Percentiles rank a stretch among this genome's conserved stretches.
Conservation (phyloP, 2,888 invertebrate species). For the Rhagonycha fulva region DNA sequence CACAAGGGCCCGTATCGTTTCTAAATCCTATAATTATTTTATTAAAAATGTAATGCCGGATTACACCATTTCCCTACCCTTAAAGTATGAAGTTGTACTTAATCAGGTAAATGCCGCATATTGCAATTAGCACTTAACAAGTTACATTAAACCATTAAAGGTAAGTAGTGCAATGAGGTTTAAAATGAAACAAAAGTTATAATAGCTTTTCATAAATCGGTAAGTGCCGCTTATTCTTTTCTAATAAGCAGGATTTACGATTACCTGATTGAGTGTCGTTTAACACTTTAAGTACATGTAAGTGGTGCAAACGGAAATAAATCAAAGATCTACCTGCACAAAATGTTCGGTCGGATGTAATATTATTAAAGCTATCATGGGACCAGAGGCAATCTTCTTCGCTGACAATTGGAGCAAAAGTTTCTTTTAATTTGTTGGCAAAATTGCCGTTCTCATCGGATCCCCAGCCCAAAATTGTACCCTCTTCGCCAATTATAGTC, state of each 20-base stretch:
- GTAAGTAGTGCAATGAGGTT: too few species aligned
- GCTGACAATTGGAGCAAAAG: slow-evolving; percentile 59
- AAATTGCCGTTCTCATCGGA: slow-evolving; percentile 56
- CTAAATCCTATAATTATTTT: slow-evolving; percentile 40
- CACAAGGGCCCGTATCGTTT: slow-evolving; percentile 54
- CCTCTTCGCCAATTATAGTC: slow-evolving; percentile 45
- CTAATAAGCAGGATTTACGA: too few species aligned
- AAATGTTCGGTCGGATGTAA: slow-evolving; percentile 60
- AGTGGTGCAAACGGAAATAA: background rate
- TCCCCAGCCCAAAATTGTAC: slow-evolving; percentile 66
- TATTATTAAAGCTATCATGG: slow-evolving; percentile 46
- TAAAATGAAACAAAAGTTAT: too few species aligned
- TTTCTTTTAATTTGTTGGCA: slow-evolving; percentile 58
- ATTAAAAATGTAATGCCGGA: background rate
- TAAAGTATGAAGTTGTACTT: too few species aligned
- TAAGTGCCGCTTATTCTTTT: too few species aligned
- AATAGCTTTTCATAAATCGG: too few species aligned
- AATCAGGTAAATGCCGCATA: too few species aligned
- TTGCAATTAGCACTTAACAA: too few species aligned
- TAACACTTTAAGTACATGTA: too few species aligned
- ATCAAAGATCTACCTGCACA: slow-evolving; percentile 61
- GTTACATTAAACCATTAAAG: too few species aligned
- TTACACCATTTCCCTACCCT: too few species aligned
- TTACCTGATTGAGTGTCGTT: too few species aligned
- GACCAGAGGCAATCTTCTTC: slow-evolving; percentile 61